These are phyloP conservation scores for Pedicia rivosa DNA, from an alignment of 2,888 invertebrate genomes.

Conservation along the genomic window DNA sequence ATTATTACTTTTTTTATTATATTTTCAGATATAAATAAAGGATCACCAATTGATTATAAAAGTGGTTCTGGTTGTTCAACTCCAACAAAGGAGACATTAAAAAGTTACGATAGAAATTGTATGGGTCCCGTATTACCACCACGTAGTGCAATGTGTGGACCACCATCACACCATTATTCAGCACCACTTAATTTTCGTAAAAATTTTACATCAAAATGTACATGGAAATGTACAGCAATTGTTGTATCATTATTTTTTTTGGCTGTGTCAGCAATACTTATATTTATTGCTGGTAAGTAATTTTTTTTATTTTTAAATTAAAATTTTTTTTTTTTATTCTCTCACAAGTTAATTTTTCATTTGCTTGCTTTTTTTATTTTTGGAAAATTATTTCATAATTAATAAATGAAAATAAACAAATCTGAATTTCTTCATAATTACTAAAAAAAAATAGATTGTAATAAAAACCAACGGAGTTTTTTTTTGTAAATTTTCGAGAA, in stretches of 20 bases:
- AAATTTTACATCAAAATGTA: conserved; percentile 71
- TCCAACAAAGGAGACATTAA: conserved; percentile 57
- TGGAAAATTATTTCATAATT: too few species aligned
- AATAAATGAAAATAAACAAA: too few species aligned
- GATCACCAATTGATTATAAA: conserved; percentile 77
- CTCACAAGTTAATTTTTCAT: too few species aligned
- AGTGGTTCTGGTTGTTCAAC: conserved; percentile 73
- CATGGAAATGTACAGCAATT: conserved; percentile 86
- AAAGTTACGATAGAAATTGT: conserved; percentile 42
- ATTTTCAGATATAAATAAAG: conserved; percentile 66
- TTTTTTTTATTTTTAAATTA: conserved; percentile 6
- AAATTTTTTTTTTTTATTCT: neutral
- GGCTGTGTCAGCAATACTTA: conserved; percentile 64
- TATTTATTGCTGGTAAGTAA: conserved; percentile 69
- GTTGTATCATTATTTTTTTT: conserved; percentile 71
- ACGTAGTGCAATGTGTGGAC: conserved; percentile 35
- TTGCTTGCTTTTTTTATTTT: neutral
- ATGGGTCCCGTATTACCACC: conserved; percentile 61
- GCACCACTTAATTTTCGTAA: conserved; percentile 77
- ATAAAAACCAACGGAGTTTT: too few species aligned
- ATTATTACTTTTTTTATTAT: conserved; percentile 14
- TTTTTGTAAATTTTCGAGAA: too few species aligned
- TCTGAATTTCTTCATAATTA: too few species aligned
- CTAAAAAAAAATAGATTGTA: too few species aligned
- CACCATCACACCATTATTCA: conserved; percentile 56